Evolutionary conservation across 2,888 invertebrate genomes (phyloP).

Genomic region (Allacma fusca): DNA sequence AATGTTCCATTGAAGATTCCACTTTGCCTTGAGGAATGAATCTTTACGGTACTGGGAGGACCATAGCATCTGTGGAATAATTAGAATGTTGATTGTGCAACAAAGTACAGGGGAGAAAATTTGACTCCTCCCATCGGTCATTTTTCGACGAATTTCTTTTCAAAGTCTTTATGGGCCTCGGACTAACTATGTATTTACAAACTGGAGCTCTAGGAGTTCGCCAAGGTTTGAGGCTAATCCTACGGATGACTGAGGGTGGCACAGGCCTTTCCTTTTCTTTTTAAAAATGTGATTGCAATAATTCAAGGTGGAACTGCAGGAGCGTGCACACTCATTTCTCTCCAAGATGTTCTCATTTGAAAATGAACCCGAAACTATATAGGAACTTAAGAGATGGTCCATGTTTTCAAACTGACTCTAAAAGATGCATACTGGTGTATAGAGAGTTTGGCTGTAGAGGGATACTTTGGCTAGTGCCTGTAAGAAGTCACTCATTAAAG

Average conservation of each 20-base stretch:
- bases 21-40: no score
- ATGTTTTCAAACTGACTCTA: no score
- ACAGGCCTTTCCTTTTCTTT: neutral
- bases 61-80: constrained; percentile 41
- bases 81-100: constrained; percentile 42
- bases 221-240: neutral
- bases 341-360: no score
- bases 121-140: constrained; percentile 27
- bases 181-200: no score
- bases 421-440: neutral
- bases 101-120: neutral
- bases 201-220: no score
- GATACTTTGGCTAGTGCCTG: neutral
- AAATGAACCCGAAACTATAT: no score
- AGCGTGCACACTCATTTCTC: neutral
- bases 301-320: no score
- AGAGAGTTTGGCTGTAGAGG: neutral
- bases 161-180: constrained; percentile 1
- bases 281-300: neutral
- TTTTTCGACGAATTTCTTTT: constrained; percentile 17
- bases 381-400: no score
- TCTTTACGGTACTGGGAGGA: no score
- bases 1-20: no score
- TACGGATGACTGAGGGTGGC: constrained; percentile 17
- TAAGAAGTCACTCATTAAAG: neutral